phyloP scores from a whole-genome alignment of 2,113 vertebrate genomes.

The Brachyhypopomus gauderio region DNA sequence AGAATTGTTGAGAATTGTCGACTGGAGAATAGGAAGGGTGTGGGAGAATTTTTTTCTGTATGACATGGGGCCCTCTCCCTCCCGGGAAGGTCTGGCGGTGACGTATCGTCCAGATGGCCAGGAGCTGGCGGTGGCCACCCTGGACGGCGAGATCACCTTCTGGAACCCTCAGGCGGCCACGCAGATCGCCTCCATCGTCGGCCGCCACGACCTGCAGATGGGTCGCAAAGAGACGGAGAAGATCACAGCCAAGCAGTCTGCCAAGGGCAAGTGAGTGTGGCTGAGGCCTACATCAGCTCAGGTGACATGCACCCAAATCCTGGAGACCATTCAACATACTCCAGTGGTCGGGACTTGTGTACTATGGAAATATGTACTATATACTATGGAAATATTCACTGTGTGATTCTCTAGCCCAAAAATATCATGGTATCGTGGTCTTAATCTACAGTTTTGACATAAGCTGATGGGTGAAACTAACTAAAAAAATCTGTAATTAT shows the following conservation, averaged over 20 bases:
- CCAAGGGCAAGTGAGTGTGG: slow-evolving; percentile 91
- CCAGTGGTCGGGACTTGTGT: no score
- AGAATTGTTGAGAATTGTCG: background rate
- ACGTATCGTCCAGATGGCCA: slow-evolving; percentile 87
- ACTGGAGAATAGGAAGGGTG: no score
- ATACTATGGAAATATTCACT: no score
- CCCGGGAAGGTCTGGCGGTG: slow-evolving; percentile 75
- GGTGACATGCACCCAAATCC: background rate
- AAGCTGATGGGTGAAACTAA: no score
- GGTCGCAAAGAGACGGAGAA: slow-evolving; percentile 93
- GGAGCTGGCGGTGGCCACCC: slow-evolving; percentile 86
- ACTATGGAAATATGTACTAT: no score
- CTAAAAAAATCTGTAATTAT: no score
- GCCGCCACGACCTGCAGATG: slow-evolving; percentile 87
- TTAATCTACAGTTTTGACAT: no score
- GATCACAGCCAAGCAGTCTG: slow-evolving; percentile 89
- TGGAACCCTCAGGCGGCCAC: slow-evolving; percentile 85
- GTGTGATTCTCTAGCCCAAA: no score
- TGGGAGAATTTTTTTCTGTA: background rate
- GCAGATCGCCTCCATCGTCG: slow-evolving; percentile 84
- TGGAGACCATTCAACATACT: background rate
- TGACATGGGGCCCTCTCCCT: slow-evolving; percentile 52
- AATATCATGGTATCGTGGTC: no score
- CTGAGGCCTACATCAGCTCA: background rate
- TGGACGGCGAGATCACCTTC: slow-evolving; percentile 90